Conservation (phyloP, 2,113 vertebrate species). For the Centropus unirufus region DNA sequence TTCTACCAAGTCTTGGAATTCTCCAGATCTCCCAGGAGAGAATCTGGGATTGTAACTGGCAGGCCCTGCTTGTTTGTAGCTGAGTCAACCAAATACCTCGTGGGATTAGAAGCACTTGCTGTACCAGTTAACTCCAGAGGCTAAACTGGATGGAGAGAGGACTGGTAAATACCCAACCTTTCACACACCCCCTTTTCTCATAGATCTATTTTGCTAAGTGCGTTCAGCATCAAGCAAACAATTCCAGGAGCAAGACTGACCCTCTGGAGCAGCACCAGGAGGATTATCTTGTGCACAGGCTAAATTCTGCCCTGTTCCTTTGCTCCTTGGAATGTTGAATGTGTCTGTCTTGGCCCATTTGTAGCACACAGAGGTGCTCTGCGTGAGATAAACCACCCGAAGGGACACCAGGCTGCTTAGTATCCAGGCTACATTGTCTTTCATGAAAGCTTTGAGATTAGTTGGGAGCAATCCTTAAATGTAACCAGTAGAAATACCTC, state of each 20-base stretch:
- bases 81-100: neutral
- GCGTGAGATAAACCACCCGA: slow-evolving; percentile 17
- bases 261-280: neutral
- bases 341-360: slow-evolving; percentile 11
- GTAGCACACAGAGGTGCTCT: neutral
- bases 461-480: slow-evolving; percentile 38
- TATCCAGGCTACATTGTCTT: slow-evolving; percentile 26
- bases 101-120: neutral
- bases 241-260: neutral
- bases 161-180: neutral
- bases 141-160: neutral
- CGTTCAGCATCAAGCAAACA: neutral
- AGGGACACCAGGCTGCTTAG: neutral
- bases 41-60: neutral
- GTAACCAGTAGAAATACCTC: slow-evolving; percentile 44
- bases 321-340: neutral
- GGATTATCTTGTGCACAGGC: neutral
- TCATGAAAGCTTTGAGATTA: slow-evolving; percentile 32
- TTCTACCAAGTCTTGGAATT: neutral
- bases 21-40: neutral
- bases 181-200: neutral
- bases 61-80: neutral
- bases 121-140: neutral
- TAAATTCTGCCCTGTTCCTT: neutral
- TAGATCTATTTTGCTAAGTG: neutral